Conservation (phyloP, 2,113 vertebrate species). For the Grus americana region DNA sequence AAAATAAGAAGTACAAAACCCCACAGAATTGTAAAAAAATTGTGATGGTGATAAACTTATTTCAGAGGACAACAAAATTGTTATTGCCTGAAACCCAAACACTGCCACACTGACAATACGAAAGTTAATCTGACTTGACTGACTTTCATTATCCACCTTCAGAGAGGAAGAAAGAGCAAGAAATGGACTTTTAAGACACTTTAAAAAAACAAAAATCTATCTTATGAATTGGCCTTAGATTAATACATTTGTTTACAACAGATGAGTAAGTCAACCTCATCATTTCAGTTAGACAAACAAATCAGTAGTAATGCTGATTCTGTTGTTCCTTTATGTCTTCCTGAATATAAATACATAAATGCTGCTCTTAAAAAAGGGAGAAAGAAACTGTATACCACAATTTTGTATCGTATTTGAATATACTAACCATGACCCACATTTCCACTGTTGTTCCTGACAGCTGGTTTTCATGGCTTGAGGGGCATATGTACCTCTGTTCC, state of each 20-base stretch:
- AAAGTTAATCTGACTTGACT: background rate
- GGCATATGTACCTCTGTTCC: background rate
- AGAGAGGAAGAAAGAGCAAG: background rate
- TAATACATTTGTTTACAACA: background rate
- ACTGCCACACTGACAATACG: background rate
- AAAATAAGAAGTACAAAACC: conserved; percentile 7
- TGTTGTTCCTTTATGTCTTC: background rate
- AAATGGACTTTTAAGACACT: background rate
- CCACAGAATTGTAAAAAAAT: background rate
- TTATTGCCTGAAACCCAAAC: conserved; percentile 37
- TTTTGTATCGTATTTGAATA: background rate
- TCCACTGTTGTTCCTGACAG: background rate
- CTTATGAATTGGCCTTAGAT: background rate
- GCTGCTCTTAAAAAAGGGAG: background rate
- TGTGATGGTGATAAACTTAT: background rate
- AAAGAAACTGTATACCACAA: background rate
- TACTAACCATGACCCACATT: background rate
- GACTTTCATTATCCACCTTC: background rate
- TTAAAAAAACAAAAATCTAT: background rate
- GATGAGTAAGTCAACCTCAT: background rate
- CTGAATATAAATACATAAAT: background rate
- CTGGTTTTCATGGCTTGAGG: background rate
- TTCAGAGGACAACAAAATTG: conserved; percentile 3
- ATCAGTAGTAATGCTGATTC: background rate
- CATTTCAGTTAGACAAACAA: background rate